Evolutionary conservation across 2,797 vertebrate species (phyloP), one percentile per base, ranked within the genome.

Genomic region (Rhinichthys osculus): DNA sequence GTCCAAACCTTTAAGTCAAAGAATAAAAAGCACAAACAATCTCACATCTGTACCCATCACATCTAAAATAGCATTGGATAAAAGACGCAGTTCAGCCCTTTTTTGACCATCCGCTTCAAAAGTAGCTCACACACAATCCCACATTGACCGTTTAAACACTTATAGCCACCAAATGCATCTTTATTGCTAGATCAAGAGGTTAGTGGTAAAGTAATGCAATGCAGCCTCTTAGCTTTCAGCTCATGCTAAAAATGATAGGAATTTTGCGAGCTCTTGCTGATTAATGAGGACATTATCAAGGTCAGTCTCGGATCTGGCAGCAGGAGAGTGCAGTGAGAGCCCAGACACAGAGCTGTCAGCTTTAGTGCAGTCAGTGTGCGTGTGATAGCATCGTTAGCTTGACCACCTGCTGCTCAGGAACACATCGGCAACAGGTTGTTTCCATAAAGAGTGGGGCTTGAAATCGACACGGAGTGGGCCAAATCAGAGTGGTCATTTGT

Each of bases 281-380:
- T 85, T 79, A 85, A 85, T 85, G 66, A 85, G 83, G 83, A 78
- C 76, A 85, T 85, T 78, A 23, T 85, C 50, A 85, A 85, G 76
- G 83, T 85, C 74, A 71, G 30, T 59, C 64, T 78, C 19, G 52
- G 76, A 70, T 78, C 83, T 85, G 83, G 66, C 76, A 85, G 76
- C 76, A 17, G 74, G 52, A 78, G 76, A 42, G 64, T 78, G 83
- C 38, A 21, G 66, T 71, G 76, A 70, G 66, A 70, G 76, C 38
- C 52, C 66, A 85, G 83, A 71, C 76, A 85, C 35, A 33, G 76
- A 70, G 83, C 83, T 85, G 83, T 78, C 76, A 78, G 83, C 76
- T 85, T 50, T 71, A 79, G 64, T 78, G 76, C 83, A 52, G 19
- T 70, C 52, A 78, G 52, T 11, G 76, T 4, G 27, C 38, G 5